Conservation (phyloP, 2,113 vertebrate species). For the Picathartes gymnocephalus region DNA sequence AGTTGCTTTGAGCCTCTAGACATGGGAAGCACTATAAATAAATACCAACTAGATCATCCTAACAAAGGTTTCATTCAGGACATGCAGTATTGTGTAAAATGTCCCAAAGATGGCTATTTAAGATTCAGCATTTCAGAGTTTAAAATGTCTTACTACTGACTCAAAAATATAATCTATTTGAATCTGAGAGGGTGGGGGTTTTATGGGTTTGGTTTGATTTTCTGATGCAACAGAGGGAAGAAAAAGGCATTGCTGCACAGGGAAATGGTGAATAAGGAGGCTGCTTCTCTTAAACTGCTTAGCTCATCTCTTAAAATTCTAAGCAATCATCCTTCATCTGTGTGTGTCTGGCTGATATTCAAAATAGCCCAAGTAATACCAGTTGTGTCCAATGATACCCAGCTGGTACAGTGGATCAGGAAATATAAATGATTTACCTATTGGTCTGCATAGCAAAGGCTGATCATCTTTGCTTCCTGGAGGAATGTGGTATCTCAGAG, state of each 20-base stretch:
- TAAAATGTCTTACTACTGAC: not conserved
- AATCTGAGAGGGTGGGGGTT: too few relatives aligned
- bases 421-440: not conserved
- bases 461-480: not conserved
- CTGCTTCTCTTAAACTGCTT: not conserved
- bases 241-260: not conserved
- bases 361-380: not conserved
- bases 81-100: not conserved
- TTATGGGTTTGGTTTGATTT: not conserved
- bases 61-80: not conserved
- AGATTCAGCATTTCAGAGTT: not conserved
- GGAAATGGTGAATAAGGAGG: not conserved
- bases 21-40: not conserved
- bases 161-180: not conserved
- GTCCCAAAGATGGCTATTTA: not conserved
- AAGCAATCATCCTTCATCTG: not conserved
- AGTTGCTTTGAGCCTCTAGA: not conserved
- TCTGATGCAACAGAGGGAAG: not conserved
- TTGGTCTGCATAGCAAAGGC: not conserved
- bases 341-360: not conserved
- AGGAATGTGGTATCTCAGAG: not conserved
- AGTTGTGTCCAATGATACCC: rapidly evolving
- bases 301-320: not conserved
- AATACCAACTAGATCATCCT: not conserved
- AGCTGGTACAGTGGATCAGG: not conserved